phyloP scores from a whole-genome alignment of 1,140 invertebrate genomes.

The Leguminivora glycinivorella region DNA sequence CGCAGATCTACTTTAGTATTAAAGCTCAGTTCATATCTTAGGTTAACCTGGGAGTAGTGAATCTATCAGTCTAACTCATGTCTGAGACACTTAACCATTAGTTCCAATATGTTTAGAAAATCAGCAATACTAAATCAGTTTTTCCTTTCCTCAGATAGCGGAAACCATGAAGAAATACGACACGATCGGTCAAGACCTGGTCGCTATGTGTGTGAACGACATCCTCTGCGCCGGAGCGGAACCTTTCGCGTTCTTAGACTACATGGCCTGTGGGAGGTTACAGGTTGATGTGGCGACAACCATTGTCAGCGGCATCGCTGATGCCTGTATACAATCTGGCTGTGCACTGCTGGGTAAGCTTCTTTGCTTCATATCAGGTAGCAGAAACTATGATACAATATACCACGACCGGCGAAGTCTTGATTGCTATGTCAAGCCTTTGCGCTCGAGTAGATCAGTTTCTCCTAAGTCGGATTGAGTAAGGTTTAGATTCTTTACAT shows the following conservation, averaged over 20 bases:
- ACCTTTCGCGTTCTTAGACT: slow-evolving; percentile 97
- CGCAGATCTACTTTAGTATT: too few relatives aligned
- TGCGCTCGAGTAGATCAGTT: too few relatives aligned
- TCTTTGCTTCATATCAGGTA: not conserved
- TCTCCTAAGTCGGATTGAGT: too few relatives aligned
- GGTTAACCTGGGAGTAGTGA: too few relatives aligned
- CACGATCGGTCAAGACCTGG: slow-evolving; percentile 95
- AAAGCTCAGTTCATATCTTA: too few relatives aligned
- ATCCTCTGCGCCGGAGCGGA: slow-evolving; percentile 96
- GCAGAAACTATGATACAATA: too few relatives aligned
- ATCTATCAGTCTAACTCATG: too few relatives aligned
- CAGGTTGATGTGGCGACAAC: slow-evolving; percentile 86
- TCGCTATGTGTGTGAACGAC: slow-evolving; percentile 99
- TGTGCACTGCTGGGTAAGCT: slow-evolving; percentile 92
- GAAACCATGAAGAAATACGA: slow-evolving; percentile 88
- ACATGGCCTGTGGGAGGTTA: slow-evolving; percentile 94
- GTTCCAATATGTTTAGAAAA: too few relatives aligned
- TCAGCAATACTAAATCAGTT: not conserved
- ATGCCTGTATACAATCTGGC: slow-evolving; percentile 91
- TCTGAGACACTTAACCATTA: too few relatives aligned
- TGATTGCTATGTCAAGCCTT: too few relatives aligned
- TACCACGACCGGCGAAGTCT: too few relatives aligned
- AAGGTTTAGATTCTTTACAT: too few relatives aligned
- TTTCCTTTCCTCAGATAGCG: slow-evolving; percentile 83
- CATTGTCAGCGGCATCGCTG: slow-evolving; percentile 91